Conservation (phyloP, 2,888 invertebrate genomes). For the Bhutanitis thaidina region DNA sequence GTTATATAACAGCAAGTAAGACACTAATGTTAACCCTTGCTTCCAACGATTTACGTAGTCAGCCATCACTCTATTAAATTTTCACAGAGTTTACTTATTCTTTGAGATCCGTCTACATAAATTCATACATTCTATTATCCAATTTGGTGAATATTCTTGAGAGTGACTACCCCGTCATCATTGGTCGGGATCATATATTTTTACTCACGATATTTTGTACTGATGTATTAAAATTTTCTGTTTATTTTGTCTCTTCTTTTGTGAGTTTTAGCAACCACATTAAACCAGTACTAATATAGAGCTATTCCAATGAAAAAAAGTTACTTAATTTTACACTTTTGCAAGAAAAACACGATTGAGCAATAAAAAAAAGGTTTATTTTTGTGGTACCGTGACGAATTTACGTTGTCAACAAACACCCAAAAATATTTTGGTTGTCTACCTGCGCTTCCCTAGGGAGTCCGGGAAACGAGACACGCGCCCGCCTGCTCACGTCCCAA, state of each 20-base stretch:
- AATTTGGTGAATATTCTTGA: neutral
- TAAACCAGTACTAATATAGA: too few species aligned
- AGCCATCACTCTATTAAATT: constrained; percentile 40
- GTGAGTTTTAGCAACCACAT: too few species aligned
- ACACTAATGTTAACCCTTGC: constrained; percentile 51
- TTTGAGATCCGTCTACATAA: constrained; percentile 3
- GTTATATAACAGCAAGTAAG: constrained; percentile 33
- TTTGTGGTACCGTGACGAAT: constrained; percentile 49
- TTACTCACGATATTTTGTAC: too few species aligned
- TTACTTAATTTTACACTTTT: neutral
- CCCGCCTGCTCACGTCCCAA: constrained; percentile 58
- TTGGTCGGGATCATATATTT: too few species aligned
- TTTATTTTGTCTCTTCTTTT: too few species aligned
- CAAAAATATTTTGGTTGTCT: constrained; percentile 52
- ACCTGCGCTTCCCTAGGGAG: constrained; percentile 45
- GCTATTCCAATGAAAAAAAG: too few species aligned
- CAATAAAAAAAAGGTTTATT: constrained; percentile 30
- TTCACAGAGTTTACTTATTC: constrained; percentile 36
- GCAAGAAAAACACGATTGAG: constrained; percentile 20
- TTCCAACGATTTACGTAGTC: constrained; percentile 29
- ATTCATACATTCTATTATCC: neutral
- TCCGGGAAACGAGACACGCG: constrained; percentile 36
- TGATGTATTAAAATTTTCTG: too few species aligned
- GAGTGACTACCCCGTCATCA: too few species aligned
- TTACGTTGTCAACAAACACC: constrained; percentile 69